phyloP scores from a whole-genome alignment of 2,888 invertebrate genomes.

The Atherix ibis region DNA sequence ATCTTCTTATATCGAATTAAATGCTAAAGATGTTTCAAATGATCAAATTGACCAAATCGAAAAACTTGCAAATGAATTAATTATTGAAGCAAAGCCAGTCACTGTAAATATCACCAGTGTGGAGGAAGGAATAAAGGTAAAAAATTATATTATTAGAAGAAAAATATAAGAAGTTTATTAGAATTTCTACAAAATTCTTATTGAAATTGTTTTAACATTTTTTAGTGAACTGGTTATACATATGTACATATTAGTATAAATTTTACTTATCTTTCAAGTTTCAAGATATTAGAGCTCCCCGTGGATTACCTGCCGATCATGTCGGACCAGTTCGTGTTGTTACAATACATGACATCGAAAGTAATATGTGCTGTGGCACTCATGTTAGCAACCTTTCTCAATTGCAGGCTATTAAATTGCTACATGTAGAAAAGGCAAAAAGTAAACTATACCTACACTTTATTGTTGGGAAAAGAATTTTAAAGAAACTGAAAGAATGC shows the following conservation, averaged over 20 bases:
- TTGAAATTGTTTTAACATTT: too few relatives aligned
- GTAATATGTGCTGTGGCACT: conserved; percentile 79
- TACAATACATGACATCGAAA: conserved; percentile 57
- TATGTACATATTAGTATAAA: too few relatives aligned
- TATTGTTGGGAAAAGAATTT: conserved; percentile 54
- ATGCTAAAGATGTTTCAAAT: conserved; percentile 36
- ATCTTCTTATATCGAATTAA: conserved; percentile 54
- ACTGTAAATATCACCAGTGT: conserved; percentile 47
- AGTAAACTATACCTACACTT: conserved; percentile 49
- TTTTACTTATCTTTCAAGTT: conserved; percentile 3
- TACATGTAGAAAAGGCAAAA: conserved; percentile 58
- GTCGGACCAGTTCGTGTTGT: conserved; percentile 60
- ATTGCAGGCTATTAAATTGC: conserved; percentile 48
- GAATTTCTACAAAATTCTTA: too few relatives aligned
- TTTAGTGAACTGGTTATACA: too few relatives aligned
- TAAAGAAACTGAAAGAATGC: conserved; percentile 42
- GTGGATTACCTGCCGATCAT: conserved; percentile 67
- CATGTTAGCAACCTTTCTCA: conserved; percentile 62
- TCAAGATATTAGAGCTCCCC: conserved; percentile 17
- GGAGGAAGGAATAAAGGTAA: conserved; percentile 38
- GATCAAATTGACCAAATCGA: conserved; percentile 42
- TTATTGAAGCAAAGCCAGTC: conserved; percentile 38
- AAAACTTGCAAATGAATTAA: conserved; percentile 47
- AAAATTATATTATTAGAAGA: not conserved
- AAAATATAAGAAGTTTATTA: too few relatives aligned